phyloP scores from a whole-genome alignment of 64 coral and sea anemone genomes.

The Montipora capricornis region DNA sequence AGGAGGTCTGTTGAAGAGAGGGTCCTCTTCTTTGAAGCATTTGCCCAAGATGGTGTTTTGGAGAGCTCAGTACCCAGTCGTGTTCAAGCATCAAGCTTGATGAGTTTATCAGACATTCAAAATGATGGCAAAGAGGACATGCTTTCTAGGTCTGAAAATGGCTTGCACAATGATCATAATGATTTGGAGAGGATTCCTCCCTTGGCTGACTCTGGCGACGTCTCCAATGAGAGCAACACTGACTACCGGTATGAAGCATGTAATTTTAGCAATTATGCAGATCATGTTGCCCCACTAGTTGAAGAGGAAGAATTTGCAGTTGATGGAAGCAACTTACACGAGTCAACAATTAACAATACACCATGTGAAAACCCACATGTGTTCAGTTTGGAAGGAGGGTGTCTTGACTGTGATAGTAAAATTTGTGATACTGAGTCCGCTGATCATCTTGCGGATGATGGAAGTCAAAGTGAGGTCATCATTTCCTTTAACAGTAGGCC shows the following conservation, averaged over 20 bases:
- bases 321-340: constrained; percentile 3
- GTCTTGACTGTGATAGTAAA: neutral
- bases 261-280: neutral
- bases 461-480: neutral
- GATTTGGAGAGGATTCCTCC: neutral
- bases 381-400: neutral
- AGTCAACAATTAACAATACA: neutral
- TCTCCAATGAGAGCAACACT: neutral
- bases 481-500: neutral
- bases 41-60: neutral
- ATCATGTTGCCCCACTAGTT: constrained; percentile 1
- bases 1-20: constrained; percentile 16
- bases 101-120: neutral
- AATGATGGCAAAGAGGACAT: neutral
- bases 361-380: neutral
- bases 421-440: neutral
- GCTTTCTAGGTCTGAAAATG: neutral
- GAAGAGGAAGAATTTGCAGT: constrained; percentile 22
- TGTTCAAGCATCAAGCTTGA: neutral
- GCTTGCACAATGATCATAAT: neutral
- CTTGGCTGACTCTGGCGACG: neutral
- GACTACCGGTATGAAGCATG: neutral
- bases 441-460: neutral
- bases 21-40: constrained; percentile 32
- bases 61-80: neutral